These are phyloP conservation scores for Caenorhabditis becei DNA, from an alignment of 2,888 invertebrate genomes.

Conservation along the genomic window DNA sequence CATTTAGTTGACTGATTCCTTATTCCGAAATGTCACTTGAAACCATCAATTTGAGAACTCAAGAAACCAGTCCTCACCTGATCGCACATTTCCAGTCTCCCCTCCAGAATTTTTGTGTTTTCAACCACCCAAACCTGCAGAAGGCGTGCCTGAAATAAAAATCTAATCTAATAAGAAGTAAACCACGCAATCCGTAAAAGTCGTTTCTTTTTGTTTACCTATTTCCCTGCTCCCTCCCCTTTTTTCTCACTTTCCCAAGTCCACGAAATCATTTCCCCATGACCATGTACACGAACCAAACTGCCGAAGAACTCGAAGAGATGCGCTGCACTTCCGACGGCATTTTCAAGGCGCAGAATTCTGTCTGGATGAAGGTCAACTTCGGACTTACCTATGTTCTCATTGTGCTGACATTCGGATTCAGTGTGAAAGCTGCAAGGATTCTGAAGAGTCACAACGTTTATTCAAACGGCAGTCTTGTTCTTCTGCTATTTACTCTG, in stretches of 20 bases:
- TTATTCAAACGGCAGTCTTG: conserved; percentile 35
- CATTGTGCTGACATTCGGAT: conserved; percentile 3
- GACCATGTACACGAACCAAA: conserved; percentile 49
- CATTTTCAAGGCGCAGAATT: conserved; percentile 44
- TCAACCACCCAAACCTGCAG: neutral
- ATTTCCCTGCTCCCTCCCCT: neutral
- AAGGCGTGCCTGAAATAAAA: neutral
- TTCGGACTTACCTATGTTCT: conserved; percentile 12
- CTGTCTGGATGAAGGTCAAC: conserved; percentile 32
- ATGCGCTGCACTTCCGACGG: conserved; percentile 49
- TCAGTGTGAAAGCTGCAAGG: conserved; percentile 25
- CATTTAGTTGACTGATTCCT: neutral
- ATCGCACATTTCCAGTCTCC: conserved; percentile 8
- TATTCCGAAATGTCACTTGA: neutral
- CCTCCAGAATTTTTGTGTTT: neutral
- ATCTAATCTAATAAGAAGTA: conserved; percentile 17
- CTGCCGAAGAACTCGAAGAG: conserved; percentile 36
- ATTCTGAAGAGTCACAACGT: conserved; percentile 45
- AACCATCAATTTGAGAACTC: neutral
- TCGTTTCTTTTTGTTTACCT: neutral
- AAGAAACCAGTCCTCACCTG: neutral
- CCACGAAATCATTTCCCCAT: neutral
- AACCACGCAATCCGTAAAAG: conserved; percentile 9
- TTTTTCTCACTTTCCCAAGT: neutral
- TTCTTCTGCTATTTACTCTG: conserved; percentile 22